Evolutionary conservation across 2,113 vertebrate genomes (phyloP).

Genomic region (Hippotragus niger): DNA sequence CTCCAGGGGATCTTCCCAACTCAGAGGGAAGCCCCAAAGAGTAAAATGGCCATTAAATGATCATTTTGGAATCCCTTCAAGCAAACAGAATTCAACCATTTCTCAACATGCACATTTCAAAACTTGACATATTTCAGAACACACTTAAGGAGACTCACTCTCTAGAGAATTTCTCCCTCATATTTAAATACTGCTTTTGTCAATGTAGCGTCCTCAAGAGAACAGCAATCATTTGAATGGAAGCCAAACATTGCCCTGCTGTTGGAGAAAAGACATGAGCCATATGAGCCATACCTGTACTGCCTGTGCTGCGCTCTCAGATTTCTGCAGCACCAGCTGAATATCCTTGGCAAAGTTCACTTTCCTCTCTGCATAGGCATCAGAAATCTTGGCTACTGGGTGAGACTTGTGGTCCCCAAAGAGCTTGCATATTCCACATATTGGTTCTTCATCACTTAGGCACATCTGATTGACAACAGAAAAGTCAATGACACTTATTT

Average conservation of each 20-base stretch:
- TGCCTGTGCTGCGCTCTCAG: background rate
- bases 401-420: conserved; percentile 61
- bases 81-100: background rate
- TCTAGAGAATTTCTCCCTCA: background rate
- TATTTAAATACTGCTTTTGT: background rate
- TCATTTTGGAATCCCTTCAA: background rate
- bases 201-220: background rate
- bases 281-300: background rate
- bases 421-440: conserved; percentile 62
- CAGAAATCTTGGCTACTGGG: conserved; percentile 43
- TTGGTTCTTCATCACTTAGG: conserved; percentile 54
- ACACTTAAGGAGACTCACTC: background rate
- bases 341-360: conserved; percentile 41
- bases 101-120: background rate
- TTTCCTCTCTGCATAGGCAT: conserved; percentile 52
- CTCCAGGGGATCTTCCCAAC: background rate
- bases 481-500: background rate
- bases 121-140: background rate
- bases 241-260: background rate
- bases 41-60: background rate
- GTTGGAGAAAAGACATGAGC: background rate
- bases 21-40: background rate
- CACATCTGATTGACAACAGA: conserved; percentile 45
- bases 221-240: background rate
- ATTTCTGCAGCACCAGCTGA: conserved; percentile 6